phyloP scores from a whole-genome alignment of 35 echinoderm and acorn worm genomes.

The Chiridota heheva region DNA sequence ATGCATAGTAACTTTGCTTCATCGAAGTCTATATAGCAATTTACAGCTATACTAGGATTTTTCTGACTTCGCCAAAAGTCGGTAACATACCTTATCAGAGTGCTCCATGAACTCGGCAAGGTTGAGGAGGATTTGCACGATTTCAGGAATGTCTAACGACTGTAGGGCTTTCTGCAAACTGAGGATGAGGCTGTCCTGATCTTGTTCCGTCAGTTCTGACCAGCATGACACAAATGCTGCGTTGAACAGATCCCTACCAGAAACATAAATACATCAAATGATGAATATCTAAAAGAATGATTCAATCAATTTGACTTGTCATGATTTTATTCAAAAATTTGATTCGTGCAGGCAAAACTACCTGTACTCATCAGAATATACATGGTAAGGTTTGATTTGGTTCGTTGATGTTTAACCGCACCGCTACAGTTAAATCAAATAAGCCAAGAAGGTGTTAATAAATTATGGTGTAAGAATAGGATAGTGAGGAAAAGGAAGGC shows the following conservation, averaged over 20 bases:
- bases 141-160: conserved; percentile 95
- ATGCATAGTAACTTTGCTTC: too few species aligned
- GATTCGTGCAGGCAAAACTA: too few species aligned
- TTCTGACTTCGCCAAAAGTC: too few species aligned
- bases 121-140: conserved; percentile 94
- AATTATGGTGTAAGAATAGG: background rate
- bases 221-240: conserved; percentile 97
- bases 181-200: conserved; percentile 95
- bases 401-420: too few species aligned
- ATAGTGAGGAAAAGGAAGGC: background rate
- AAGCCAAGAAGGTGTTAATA: background rate
- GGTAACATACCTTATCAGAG: conserved; percentile 99
- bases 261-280: background rate
- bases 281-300: background rate
- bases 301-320: too few species aligned
- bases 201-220: conserved; percentile 89
- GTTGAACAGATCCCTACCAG: conserved; percentile 91
- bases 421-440: too few species aligned
- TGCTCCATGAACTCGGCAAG: conserved; percentile 99
- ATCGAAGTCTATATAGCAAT: too few species aligned
- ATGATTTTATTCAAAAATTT: too few species aligned
- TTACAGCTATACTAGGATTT: too few species aligned
- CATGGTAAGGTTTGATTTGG: too few species aligned
- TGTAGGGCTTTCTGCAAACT: conserved; percentile 90
- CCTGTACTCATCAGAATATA: too few species aligned